Percentiles rank a stretch among this genome's conserved stretches.
These are phyloP conservation scores for Arctopsyche grandis DNA, from an alignment of 1,140 invertebrate species.

Conservation along the genomic window DNA sequence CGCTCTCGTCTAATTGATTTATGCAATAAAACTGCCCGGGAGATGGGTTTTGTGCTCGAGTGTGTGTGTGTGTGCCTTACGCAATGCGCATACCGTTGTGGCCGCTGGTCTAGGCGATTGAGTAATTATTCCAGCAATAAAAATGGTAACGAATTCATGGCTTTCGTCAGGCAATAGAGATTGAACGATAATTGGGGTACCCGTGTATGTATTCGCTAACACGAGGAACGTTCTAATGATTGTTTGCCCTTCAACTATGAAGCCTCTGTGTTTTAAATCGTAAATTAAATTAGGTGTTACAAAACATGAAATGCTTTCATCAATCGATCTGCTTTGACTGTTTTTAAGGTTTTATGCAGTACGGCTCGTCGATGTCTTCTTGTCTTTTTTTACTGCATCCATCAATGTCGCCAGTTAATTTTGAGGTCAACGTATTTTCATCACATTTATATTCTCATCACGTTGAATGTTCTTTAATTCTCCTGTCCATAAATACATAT, in stretches of 20 bases:
- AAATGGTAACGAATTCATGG: slow-evolving; percentile 15
- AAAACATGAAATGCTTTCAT: too few relatives aligned
- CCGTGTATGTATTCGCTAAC: too few relatives aligned
- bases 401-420: not conserved
- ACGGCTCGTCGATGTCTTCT: slow-evolving; percentile 14
- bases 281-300: too few relatives aligned
- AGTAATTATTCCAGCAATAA: slow-evolving; percentile 15
- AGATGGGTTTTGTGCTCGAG: not conserved
- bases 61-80: not conserved
- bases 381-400: not conserved
- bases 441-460: not conserved
- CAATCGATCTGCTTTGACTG: not conserved
- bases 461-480: not conserved
- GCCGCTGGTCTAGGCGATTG: not conserved
- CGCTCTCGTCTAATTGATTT: slow-evolving; percentile 20
- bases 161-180: not conserved
- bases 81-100: slow-evolving; percentile 23
- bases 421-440: slow-evolving; percentile 16
- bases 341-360: slow-evolving; percentile 1
- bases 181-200: not conserved
- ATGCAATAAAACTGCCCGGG: slow-evolving; percentile 27
- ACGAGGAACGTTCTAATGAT: too few relatives aligned
- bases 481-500: not conserved
- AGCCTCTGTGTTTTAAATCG: too few relatives aligned
- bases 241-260: too few relatives aligned